Evolutionary conservation across 2,797 vertebrate species (phyloP).

Genomic region (Leptodactylus fallax): DNA sequence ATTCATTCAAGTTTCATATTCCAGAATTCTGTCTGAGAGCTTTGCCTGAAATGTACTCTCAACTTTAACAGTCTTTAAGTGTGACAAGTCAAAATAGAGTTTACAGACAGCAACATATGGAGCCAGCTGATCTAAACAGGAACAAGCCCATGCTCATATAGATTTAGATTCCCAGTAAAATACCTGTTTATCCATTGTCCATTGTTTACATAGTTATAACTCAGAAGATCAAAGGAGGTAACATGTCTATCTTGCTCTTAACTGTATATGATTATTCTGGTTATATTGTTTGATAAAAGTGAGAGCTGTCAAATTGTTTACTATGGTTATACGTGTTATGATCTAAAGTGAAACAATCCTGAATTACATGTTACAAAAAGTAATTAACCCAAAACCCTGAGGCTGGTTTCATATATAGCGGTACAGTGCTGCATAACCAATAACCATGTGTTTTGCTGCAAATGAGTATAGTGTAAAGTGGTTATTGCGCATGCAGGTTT

Average conservation of each 20-base stretch:
- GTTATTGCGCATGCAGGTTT: too few relatives aligned
- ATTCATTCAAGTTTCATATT: slow-evolving; percentile 36
- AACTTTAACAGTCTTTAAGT: slow-evolving; percentile 46
- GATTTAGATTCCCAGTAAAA: neutral
- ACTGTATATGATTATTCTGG: neutral
- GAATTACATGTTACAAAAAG: neutral
- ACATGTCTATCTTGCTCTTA: neutral
- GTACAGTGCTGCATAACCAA: too few relatives aligned
- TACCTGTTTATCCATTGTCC: neutral
- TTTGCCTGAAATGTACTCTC: slow-evolving; percentile 26
- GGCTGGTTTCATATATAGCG: too few relatives aligned
- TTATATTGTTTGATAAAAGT: neutral
- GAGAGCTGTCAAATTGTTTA: neutral
- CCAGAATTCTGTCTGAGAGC: slow-evolving; percentile 7
- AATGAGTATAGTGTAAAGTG: too few relatives aligned
- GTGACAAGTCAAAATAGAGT: slow-evolving; percentile 44
- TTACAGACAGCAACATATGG: slow-evolving; percentile 58
- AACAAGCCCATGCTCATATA: neutral
- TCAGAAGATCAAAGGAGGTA: neutral
- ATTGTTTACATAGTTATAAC: neutral
- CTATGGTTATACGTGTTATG: neutral
- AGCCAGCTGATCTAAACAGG: slow-evolving; percentile 32
- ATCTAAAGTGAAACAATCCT: neutral
- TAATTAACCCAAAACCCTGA: neutral
- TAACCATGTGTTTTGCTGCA: too few relatives aligned